phyloP scores from a whole-genome alignment of 2,113 vertebrate species.

The Raja brachyura region DNA sequence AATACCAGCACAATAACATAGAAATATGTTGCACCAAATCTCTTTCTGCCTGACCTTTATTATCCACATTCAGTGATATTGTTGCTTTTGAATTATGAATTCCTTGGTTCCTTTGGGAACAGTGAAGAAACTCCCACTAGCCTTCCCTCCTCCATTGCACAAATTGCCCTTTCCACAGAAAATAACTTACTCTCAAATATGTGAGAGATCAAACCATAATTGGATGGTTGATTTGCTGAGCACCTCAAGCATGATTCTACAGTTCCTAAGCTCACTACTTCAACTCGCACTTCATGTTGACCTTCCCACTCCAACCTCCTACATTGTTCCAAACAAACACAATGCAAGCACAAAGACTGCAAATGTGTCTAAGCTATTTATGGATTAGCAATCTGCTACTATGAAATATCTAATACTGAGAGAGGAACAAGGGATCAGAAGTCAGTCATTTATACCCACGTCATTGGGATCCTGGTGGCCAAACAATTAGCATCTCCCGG shows the following conservation, averaged over 20 bases:
- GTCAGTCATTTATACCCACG: too few species aligned
- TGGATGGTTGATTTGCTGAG: conserved; percentile 8
- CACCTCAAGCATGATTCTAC: not conserved
- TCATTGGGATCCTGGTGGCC: too few species aligned
- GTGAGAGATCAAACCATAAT: not conserved
- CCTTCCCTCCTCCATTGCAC: not conserved
- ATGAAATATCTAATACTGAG: not conserved
- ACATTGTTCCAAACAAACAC: not conserved
- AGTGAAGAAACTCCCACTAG: not conserved
- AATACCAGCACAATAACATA: not conserved
- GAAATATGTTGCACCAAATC: not conserved
- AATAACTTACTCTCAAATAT: not conserved
- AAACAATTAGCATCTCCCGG: too few species aligned
- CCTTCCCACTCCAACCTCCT: not conserved
- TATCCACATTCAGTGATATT: not conserved
- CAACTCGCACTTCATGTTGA: not conserved
- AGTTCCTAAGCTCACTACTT: not conserved
- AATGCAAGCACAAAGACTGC: not conserved
- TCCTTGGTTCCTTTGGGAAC: not conserved
- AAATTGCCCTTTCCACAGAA: not conserved
- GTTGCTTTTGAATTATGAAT: not conserved
- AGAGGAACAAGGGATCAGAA: too few species aligned
- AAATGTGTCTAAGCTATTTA: not conserved
- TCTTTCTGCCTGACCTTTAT: not conserved
- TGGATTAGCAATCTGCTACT: not conserved